Conservation (phyloP, 2,888 invertebrate species). For the Cheilosia grossa region DNA sequence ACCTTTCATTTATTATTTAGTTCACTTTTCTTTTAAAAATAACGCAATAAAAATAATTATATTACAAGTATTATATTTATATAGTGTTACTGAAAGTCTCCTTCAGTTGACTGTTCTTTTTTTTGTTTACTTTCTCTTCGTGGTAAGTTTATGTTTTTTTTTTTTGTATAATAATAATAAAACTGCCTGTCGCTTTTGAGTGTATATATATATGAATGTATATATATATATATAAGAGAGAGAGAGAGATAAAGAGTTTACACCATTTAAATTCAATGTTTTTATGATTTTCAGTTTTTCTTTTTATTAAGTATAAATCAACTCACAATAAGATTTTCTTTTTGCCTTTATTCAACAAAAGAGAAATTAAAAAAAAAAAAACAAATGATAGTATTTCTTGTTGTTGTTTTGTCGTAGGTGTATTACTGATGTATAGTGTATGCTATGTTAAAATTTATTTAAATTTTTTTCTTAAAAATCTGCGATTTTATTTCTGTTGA, state of each 20-base stretch:
- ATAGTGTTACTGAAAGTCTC: constrained; percentile 65
- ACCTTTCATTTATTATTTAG: constrained; percentile 52
- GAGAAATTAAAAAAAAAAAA: constrained; percentile 42
- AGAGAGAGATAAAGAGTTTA: constrained; percentile 59
- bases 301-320: constrained; percentile 66
- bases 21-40: constrained; percentile 69
- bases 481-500: constrained; percentile 50
- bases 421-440: constrained; percentile 63
- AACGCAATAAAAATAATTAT: constrained; percentile 73
- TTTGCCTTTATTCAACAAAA: constrained; percentile 44
- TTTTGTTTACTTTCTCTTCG: constrained; percentile 45
- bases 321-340: constrained; percentile 60
- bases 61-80: constrained; percentile 70
- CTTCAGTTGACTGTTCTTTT: constrained; percentile 62
- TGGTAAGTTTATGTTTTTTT: constrained; percentile 35
- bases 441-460: constrained; percentile 54
- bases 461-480: constrained; percentile 64
- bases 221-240: constrained; percentile 26
- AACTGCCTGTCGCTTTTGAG: constrained; percentile 69
- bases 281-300: constrained; percentile 50
- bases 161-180: constrained; percentile 66
- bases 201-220: constrained; percentile 61
- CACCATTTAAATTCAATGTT: constrained; percentile 68
- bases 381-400: constrained; percentile 60
- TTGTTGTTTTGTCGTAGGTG: constrained; percentile 61